A percentile compares a stretch with the other conserved stretches of the same genome.
Conservation (phyloP, 2,113 vertebrate genomes). For the Nipponia nippon region DNA sequence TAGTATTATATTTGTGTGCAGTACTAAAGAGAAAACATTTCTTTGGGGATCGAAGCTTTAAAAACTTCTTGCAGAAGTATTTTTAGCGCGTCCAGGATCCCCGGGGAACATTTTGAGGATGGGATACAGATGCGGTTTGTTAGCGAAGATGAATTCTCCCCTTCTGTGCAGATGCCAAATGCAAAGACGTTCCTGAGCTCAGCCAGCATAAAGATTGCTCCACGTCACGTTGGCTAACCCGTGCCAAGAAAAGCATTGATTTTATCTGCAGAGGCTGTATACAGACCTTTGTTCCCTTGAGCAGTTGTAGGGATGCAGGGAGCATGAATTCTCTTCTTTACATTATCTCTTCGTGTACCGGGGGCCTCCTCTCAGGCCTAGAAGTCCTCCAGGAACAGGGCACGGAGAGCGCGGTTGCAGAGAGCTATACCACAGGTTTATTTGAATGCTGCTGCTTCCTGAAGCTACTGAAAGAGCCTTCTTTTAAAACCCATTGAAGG, state of each 20-base stretch:
- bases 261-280: not conserved
- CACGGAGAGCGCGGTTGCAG: not conserved
- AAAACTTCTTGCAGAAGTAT: not conserved
- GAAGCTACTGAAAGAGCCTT: not conserved
- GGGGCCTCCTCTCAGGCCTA: not conserved
- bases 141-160: not conserved
- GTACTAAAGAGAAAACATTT: not conserved
- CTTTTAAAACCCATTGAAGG: not conserved
- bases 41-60: not conserved
- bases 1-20: not conserved
- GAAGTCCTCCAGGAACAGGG: not conserved
- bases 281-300: not conserved
- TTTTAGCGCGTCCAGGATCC: not conserved
- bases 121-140: not conserved
- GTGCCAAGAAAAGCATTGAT: not conserved
- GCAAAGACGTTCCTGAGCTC: not conserved
- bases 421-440: not conserved
- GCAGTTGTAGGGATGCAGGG: not conserved
- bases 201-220: not conserved
- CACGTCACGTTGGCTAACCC: not conserved
- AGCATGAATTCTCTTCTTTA: not conserved
- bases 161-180: not conserved
- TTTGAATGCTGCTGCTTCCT: not conserved
- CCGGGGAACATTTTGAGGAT: not conserved
- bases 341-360: not conserved